Conservation (phyloP, 2,113 vertebrate species). For the Cygnus atratus region DNA sequence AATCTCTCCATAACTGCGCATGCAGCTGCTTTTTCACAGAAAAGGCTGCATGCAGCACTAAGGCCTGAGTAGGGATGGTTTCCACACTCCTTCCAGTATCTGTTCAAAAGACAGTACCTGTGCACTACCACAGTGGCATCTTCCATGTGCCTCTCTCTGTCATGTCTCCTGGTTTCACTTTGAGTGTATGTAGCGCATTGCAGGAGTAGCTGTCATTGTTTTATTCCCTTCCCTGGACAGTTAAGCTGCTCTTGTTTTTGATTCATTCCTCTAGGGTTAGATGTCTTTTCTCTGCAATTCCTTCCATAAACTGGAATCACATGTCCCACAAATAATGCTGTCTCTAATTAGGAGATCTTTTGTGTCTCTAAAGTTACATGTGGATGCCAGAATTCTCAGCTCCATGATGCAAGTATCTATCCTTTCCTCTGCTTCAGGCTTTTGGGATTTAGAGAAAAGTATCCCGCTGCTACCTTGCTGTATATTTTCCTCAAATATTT, state of each 20-base stretch:
- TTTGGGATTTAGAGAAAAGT: background rate
- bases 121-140: rapidly evolving
- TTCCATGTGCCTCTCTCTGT: background rate
- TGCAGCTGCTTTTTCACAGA: background rate
- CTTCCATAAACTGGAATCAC: constrained; percentile 56
- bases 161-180: background rate
- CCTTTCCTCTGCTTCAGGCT: background rate
- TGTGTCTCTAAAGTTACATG: constrained; percentile 52
- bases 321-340: constrained; percentile 60
- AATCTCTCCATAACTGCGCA: background rate
- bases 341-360: constrained; percentile 63
- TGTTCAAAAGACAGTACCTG: background rate
- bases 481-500: background rate
- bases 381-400: constrained; percentile 52
- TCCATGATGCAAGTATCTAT: background rate
- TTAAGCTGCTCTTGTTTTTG: constrained; percentile 10
- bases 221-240: background rate
- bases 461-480: background rate
- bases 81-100: background rate
- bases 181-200: background rate
- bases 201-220: rapidly evolving
- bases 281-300: constrained; percentile 43
- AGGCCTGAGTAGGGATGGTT: background rate
- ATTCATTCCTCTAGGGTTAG: constrained; percentile 37
- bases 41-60: background rate